Evolutionary conservation across 2,888 invertebrate species (phyloP).

Genomic region (Sesia bembeciformis): DNA sequence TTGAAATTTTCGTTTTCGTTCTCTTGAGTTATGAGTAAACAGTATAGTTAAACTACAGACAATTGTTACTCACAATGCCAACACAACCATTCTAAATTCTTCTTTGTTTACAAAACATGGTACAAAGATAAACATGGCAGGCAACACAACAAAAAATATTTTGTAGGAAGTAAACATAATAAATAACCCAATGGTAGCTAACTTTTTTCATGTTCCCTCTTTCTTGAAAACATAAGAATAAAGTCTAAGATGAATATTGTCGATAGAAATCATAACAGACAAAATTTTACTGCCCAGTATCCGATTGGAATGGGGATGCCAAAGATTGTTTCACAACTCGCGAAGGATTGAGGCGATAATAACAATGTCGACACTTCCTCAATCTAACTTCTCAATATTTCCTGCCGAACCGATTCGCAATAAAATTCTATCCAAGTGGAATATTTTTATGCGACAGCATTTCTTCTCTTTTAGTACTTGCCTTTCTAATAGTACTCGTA

Average conservation of each 20-base stretch:
- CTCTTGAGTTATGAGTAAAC: slow-evolving; percentile 43
- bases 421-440: slow-evolving; percentile 41
- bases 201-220: too few species aligned
- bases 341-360: slow-evolving; percentile 59
- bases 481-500: too few species aligned
- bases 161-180: too few species aligned
- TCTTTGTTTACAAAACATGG: too few species aligned
- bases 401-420: slow-evolving; percentile 40
- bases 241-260: slow-evolving; percentile 38
- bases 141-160: too few species aligned
- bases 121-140: too few species aligned
- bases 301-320: slow-evolving; percentile 44
- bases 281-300: slow-evolving; percentile 51
- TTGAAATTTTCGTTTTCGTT: slow-evolving; percentile 53
- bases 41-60: too few species aligned
- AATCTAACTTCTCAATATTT: slow-evolving; percentile 66
- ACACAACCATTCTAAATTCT: too few species aligned
- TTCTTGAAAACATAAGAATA: slow-evolving; percentile 12
- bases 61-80: too few species aligned
- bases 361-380: slow-evolving; percentile 68
- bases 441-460: slow-evolving; percentile 21
- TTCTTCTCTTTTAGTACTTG: background rate
- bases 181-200: too few species aligned
- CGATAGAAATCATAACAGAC: slow-evolving; percentile 49
- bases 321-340: slow-evolving; percentile 57